phyloP scores from a whole-genome alignment of 2,113 vertebrate genomes.

The Dasyprocta punctata region DNA sequence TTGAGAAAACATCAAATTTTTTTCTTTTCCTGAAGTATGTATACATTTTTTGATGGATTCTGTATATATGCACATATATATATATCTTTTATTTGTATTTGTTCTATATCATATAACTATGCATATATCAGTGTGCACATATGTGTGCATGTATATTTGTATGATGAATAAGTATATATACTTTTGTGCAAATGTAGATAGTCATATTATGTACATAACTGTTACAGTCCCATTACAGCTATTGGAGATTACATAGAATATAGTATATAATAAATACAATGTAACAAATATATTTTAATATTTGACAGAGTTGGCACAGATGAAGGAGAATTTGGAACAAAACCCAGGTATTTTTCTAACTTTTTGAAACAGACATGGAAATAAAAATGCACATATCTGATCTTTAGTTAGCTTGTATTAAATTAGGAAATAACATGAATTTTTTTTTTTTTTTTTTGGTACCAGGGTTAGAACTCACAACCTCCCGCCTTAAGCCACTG shows the following conservation, averaged over 20 bases:
- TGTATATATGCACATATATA: background rate
- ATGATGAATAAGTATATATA: background rate
- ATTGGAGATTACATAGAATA: background rate
- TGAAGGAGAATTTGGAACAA: conserved; percentile 37
- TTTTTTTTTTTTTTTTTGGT: too few species aligned
- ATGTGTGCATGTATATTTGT: background rate
- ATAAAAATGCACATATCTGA: conserved; percentile 5
- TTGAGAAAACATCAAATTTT: background rate
- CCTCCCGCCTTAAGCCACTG: too few species aligned
- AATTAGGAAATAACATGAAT: conserved; percentile 53
- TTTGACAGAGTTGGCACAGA: background rate
- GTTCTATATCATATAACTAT: background rate
- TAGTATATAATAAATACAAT: background rate
- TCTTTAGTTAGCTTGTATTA: conserved; percentile 31
- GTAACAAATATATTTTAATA: conserved; percentile 35
- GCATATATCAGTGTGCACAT: background rate
- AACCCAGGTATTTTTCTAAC: background rate
- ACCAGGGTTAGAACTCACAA: too few species aligned
- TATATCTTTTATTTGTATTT: background rate
- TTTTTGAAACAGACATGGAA: background rate
- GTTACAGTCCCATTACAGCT: background rate
- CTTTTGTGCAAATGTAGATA: background rate
- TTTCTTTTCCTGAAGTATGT: background rate
- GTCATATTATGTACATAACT: background rate
- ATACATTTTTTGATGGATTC: background rate